Evolutionary conservation across 2,888 invertebrate genomes (phyloP).

Genomic region (Oegoconia quadripuncta): DNA sequence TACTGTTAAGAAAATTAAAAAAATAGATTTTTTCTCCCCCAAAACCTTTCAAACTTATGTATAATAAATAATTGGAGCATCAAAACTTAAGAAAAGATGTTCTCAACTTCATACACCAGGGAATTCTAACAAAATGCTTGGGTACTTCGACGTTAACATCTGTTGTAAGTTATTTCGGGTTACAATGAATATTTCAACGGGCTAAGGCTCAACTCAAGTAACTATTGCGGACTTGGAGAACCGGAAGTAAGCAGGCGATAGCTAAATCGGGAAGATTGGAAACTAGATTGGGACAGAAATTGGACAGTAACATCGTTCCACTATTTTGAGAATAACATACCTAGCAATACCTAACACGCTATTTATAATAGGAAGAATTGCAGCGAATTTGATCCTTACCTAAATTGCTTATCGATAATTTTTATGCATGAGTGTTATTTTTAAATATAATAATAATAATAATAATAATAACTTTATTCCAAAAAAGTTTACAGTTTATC

Average conservation of each 20-base stretch:
- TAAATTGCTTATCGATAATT: too few relatives aligned
- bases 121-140: too few relatives aligned
- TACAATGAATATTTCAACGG: slow-evolving; percentile 44
- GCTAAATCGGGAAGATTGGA: slow-evolving; percentile 47
- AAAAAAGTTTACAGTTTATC: too few relatives aligned
- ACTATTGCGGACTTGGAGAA: slow-evolving; percentile 14
- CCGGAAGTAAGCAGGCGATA: slow-evolving; percentile 30
- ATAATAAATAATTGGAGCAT: too few relatives aligned
- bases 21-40: slow-evolving; percentile 15
- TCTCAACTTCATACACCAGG: too few relatives aligned
- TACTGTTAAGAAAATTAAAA: slow-evolving; percentile 26
- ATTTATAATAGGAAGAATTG: too few relatives aligned
- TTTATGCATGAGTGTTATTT: too few relatives aligned
- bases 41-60: not conserved
- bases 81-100: too few relatives aligned
- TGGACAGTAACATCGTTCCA: slow-evolving; percentile 42
- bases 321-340: slow-evolving; percentile 9
- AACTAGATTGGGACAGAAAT: slow-evolving; percentile 38
- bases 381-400: too few relatives aligned
- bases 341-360: not conserved
- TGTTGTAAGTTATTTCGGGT: slow-evolving; percentile 31
- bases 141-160: too few relatives aligned
- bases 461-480: too few relatives aligned
- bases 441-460: too few relatives aligned
- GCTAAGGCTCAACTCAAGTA: slow-evolving; percentile 18